Evolutionary conservation across 2,797 vertebrate species (phyloP).

Genomic region (Sciaenops ocellatus): DNA sequence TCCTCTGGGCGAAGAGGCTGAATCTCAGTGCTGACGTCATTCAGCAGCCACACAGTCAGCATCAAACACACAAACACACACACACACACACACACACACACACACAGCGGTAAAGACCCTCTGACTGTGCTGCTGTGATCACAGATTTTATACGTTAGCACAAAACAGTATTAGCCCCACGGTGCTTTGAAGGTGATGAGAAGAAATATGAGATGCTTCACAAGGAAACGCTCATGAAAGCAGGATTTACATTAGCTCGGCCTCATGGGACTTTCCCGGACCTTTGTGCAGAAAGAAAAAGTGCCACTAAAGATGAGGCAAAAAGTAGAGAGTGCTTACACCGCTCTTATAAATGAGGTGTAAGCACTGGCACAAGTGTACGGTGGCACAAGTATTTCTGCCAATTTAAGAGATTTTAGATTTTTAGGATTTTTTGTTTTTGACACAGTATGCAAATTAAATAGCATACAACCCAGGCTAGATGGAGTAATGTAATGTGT

Average conservation of each 20-base stretch:
- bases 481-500: too few species aligned
- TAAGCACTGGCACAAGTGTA: too few species aligned
- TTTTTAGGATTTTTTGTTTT: not conserved
- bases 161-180: constrained; percentile 16
- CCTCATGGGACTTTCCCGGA: constrained; percentile 40
- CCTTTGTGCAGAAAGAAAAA: not conserved
- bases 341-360: not conserved
- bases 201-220: constrained; percentile 35
- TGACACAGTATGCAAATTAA: not conserved
- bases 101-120: not conserved
- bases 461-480: too few species aligned
- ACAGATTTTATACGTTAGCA: constrained; percentile 41
- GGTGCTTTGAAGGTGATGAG: constrained; percentile 16
- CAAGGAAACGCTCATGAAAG: constrained; percentile 26
- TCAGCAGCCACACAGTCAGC: constrained; percentile 36
- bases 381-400: not conserved
- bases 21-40: constrained; percentile 47
- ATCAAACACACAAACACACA: constrained; percentile 28
- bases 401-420: not conserved
- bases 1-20: constrained; percentile 21
- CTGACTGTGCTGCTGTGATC: constrained; percentile 15
- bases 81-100: constrained; percentile 11
- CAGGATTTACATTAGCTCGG: constrained; percentile 44
- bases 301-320: not conserved
- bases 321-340: not conserved